These are phyloP conservation scores for Pseudopipra pipra DNA, from an alignment of 2,113 vertebrate species.

Conservation along the genomic window DNA sequence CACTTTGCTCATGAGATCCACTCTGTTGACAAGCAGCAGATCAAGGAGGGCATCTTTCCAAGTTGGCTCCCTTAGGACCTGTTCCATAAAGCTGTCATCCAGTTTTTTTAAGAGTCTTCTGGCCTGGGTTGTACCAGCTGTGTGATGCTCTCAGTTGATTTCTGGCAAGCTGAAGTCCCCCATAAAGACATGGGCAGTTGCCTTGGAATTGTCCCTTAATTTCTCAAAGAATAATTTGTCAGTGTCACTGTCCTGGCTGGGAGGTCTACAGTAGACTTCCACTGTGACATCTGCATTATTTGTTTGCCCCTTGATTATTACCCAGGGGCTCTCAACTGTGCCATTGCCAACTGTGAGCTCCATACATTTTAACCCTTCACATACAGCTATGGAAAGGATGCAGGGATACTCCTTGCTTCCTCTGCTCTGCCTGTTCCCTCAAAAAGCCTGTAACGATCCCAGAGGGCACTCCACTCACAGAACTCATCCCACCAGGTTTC, in stretches of 20 bases:
- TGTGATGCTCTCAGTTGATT: neutral
- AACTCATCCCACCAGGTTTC: neutral
- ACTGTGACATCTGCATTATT: neutral
- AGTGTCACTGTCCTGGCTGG: neutral
- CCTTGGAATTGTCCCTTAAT: neutral
- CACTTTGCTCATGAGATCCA: neutral
- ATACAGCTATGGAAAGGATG: neutral
- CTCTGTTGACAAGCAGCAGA: neutral
- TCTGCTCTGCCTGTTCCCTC: neutral
- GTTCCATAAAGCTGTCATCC: neutral
- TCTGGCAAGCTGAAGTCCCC: neutral
- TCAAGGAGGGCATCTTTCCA: neutral
- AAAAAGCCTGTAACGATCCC: neutral
- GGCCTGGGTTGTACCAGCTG: neutral
- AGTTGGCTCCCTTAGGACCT: neutral
- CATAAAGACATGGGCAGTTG: neutral
- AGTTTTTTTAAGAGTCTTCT: neutral
- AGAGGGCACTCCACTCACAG: neutral
- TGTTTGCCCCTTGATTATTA: neutral
- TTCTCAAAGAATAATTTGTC: neutral
- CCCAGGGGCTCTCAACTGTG: neutral
- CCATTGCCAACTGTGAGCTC: neutral
- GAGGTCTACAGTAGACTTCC: neutral
- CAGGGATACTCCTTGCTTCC: neutral
- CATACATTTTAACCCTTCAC: neutral